Evolutionary conservation across 2,113 vertebrate genomes (phyloP), one percentile per base, ranked within the genome.

Genomic region (Rhodinocichla rosea): DNA sequence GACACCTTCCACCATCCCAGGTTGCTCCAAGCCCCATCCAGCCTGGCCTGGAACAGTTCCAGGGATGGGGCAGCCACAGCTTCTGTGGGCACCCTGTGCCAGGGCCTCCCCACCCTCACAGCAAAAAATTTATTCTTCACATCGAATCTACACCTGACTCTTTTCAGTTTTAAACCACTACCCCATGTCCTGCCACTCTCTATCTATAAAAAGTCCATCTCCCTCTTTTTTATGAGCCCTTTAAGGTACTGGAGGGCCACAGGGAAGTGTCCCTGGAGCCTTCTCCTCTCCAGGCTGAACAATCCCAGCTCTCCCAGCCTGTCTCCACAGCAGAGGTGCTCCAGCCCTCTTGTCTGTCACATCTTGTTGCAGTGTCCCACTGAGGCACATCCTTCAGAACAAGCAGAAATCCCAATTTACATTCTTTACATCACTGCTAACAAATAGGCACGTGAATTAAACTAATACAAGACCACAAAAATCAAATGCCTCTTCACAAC

Each of bases 1-100:
- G 27, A 33, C 49, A 2, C 22, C 22, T 42, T 33, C 42, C 63
- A 63, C 42, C 12, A 10, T 0, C 10, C 63, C 87, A 90, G 10
- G 27, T 0, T 37, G 32, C 13, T 55, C 63, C 35, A 49, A 33
- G 35, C 6, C 30, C 32, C 1, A 0, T 16, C n/a, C 55, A 49
- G 0, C 0, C 40, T 45, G 7, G 30, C 4, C 60, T 62, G 2
- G 56, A 2, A 49, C 18, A 49, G 0, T 63, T 1, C 15, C 40
- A 42, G 49, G 40, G 42, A 37, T 33, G 12, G 21, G 22, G 12
- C 55, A 83, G 4, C 17, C 47, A 69, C 70, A 83, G 32, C 40
- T 83, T 2, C 47, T 42, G 0, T 42, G 30, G 15, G 30, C 40
- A 69, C 0, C 26, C 40, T 62, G 63, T 33, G 26, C 71, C 79